Percentiles rank a stretch among this genome's conserved stretches.
Conservation (phyloP, 2,797 vertebrate species). For the Cirrhinus molitorella region DNA sequence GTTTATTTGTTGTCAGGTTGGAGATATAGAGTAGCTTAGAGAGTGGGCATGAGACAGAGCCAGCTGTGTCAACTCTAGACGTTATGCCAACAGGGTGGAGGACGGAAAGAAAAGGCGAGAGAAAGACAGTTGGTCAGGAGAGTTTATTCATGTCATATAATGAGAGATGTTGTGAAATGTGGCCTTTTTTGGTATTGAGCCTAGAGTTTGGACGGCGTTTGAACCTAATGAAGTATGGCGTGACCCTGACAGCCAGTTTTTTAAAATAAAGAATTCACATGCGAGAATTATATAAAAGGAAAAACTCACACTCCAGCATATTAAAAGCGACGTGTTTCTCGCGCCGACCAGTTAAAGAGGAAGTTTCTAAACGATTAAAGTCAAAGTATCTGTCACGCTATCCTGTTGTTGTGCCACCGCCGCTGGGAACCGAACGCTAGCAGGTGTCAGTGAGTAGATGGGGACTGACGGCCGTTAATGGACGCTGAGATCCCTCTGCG, state of each 20-base stretch:
- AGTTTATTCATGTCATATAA: slow-evolving; percentile 15
- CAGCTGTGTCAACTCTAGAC: slow-evolving; percentile 74
- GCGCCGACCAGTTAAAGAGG: not conserved
- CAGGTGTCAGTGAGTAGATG: slow-evolving; percentile 76
- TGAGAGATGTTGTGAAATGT: slow-evolving; percentile 32
- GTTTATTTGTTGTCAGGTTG: slow-evolving; percentile 81
- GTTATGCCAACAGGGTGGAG: slow-evolving; percentile 59
- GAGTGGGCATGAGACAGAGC: slow-evolving; percentile 62
- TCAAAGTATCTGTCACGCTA: slow-evolving; percentile 11
- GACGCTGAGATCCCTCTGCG: slow-evolving; percentile 65
- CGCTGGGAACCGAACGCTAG: slow-evolving; percentile 59
- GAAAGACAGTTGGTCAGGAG: not conserved
- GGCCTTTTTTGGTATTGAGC: slow-evolving; percentile 34
- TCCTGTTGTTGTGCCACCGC: not conserved
- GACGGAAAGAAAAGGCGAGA: slow-evolving; percentile 25
- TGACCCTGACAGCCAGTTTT: slow-evolving; percentile 28
- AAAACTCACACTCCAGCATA: not conserved
- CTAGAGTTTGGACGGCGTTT: slow-evolving; percentile 10
- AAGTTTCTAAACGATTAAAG: slow-evolving; percentile 9
- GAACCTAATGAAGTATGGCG: slow-evolving; percentile 14
- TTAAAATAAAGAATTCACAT: slow-evolving; percentile 5
- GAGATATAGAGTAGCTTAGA: slow-evolving; percentile 70
- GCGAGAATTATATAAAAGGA: slow-evolving; percentile 2
- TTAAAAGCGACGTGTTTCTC: not conserved
- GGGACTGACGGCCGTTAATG: slow-evolving; percentile 72